A percentile compares a stretch with the other conserved stretches of the same genome.
phyloP scores from a whole-genome alignment of 2,113 vertebrate genomes.

The Protomyctophum bolini region DNA sequence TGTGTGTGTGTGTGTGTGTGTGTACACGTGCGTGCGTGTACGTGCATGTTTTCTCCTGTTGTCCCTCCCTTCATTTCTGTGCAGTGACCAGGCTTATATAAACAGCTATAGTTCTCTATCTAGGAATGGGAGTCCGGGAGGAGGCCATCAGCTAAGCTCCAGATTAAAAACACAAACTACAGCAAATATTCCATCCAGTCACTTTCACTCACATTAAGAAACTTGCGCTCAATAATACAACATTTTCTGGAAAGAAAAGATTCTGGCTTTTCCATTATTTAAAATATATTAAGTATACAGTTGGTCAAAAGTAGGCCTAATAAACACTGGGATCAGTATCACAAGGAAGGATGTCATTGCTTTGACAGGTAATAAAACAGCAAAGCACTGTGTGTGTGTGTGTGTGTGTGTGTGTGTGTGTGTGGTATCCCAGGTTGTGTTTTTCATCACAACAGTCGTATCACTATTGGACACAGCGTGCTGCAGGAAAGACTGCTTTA shows the following conservation, averaged over 20 bases:
- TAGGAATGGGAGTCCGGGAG: constrained; percentile 43
- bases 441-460: constrained; percentile 21
- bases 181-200: neutral
- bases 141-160: constrained; percentile 24
- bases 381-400: constrained; percentile 30
- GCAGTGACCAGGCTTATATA: constrained; percentile 62
- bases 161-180: constrained; percentile 11
- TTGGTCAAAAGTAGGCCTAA: constrained; percentile 18
- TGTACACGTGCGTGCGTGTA: neutral
- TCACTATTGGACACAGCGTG: constrained; percentile 7
- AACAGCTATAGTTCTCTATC: constrained; percentile 50
- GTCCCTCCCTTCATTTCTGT: constrained; percentile 54
- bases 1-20: constrained; percentile 3
- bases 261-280: constrained; percentile 1
- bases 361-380: constrained; percentile 23
- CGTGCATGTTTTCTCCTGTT: neutral
- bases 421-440: constrained; percentile 38
- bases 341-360: constrained; percentile 31
- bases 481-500: constrained; percentile 25
- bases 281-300: neutral
- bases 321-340: neutral
- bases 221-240: neutral
- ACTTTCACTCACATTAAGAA: constrained; percentile 3
- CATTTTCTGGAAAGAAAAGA: neutral
- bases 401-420: constrained; percentile 33